Conservation (phyloP, 1,140 invertebrate species). For the Schmidtea mediterranea region DNA sequence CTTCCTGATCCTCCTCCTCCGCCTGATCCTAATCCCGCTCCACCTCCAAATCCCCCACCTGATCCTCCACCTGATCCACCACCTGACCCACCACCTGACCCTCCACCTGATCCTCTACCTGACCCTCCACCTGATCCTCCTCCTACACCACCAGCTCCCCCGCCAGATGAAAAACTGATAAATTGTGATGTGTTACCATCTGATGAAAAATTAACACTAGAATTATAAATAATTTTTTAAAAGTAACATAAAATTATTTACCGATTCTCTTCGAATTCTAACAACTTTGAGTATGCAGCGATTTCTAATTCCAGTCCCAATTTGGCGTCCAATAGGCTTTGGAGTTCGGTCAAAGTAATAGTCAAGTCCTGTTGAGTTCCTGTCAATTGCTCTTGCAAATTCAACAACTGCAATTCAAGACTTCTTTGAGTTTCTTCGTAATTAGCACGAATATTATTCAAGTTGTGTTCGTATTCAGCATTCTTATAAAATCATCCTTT, state of each 20-base stretch:
- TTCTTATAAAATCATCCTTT: neutral
- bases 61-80: too few relatives aligned
- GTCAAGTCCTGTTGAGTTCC: neutral
- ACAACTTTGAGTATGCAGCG: neutral
- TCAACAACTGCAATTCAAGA: neutral
- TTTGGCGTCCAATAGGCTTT: neutral
- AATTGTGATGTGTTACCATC: too few relatives aligned
- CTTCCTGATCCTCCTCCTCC: too few relatives aligned
- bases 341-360: neutral
- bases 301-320: neutral
- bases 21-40: too few relatives aligned
- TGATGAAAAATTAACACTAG: too few relatives aligned
- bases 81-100: too few relatives aligned
- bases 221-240: neutral
- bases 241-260: neutral
- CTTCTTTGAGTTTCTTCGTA: neutral
- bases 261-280: constrained; percentile 5
- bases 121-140: too few relatives aligned
- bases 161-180: too few relatives aligned
- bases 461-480: neutral
- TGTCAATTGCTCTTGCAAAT: neutral
- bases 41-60: too few relatives aligned
- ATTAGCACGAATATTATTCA: neutral
- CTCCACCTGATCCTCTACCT: too few relatives aligned
- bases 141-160: too few relatives aligned